Evolutionary conservation across 2,888 invertebrate species (phyloP), one percentile per base, ranked within the genome.

Genomic region (Thera obeliscata): DNA sequence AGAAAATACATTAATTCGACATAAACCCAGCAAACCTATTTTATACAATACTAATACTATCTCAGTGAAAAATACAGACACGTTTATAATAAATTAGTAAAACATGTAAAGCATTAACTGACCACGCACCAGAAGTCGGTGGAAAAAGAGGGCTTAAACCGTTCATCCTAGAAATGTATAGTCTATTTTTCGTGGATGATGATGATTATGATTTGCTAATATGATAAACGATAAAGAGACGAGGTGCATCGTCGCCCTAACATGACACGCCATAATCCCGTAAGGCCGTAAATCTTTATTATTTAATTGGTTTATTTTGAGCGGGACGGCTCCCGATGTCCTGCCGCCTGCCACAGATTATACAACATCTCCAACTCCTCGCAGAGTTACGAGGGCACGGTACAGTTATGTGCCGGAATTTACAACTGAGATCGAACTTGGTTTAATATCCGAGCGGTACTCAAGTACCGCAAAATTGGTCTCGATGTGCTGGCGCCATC

Each of bases 311-410:
- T 69, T 65, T 62, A 59, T 55, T 56, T 63, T 61, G 38, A 41
- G 38, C 56, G 55, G 38, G 8, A 4, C 61, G 50, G 64, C 63
- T 54, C 66, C 61, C 56, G 67, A 65, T 64, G 56, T 60, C 69
- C 70, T 54, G 70, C 67, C 68, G 63, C 67, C 67, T 6, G 63
- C 56, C 69, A 56, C 62, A 66, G 58, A 67, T 50, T 50, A 63
- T 4, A 22, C 2, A 59, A 11, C 56, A 63, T 38, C n/a, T 54
- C 35, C 11, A 35, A 3, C 43, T 8, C 41, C 43, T 66, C 41
- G 66, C 52, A 7, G 50, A 64, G 49, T 56, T 56, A 66, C 57
- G 63, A 66, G 60, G 60, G 56, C 67, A 41, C 59, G 49, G 60
- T 64, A 64, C 67, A 50, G 67, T 67, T 62, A 66, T 55, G 52